These are phyloP conservation scores for Gymnosoma rotundatum DNA, from an alignment of 2,888 invertebrate genomes.

Conservation along the genomic window DNA sequence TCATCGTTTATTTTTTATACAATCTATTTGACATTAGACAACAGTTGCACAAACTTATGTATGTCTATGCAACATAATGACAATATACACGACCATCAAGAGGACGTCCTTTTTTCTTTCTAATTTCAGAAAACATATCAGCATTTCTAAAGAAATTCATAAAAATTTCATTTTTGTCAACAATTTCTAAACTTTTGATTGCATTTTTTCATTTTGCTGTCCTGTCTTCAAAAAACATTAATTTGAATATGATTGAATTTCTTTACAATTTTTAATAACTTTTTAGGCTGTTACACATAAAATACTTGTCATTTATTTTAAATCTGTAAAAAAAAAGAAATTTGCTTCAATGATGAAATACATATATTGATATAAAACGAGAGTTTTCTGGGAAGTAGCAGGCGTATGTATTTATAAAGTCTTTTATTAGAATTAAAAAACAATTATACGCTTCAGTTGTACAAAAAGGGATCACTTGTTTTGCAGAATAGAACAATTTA, in stretches of 20 bases:
- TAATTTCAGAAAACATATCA: conserved; percentile 6
- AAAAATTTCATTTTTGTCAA: conserved; percentile 18
- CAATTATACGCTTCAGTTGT: conserved; percentile 39
- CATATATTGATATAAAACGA: not conserved
- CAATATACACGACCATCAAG: not conserved
- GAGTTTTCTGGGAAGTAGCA: not conserved
- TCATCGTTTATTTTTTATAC: not conserved
- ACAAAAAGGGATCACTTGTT: conserved; percentile 2
- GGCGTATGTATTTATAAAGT: not conserved
- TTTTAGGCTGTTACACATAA: conserved; percentile 22
- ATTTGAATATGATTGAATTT: conserved; percentile 55
- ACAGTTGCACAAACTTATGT: not conserved
- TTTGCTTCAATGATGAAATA: not conserved
- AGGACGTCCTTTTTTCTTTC: not conserved
- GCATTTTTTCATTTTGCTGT: not conserved
- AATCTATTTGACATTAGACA: conserved; percentile 37
- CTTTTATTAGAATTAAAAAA: conserved; percentile 36
- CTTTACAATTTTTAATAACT: conserved; percentile 32
- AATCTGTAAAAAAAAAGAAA: conserved; percentile 25
- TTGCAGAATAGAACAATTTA: not conserved
- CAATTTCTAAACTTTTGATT: conserved; percentile 25
- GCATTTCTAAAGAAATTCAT: conserved; percentile 10
- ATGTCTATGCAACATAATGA: not conserved
- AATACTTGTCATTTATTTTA: not conserved
- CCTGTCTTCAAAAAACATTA: conserved; percentile 7